Evolutionary conservation across 1,140 invertebrate genomes (phyloP).

Genomic region (Drosophila ironensis): DNA sequence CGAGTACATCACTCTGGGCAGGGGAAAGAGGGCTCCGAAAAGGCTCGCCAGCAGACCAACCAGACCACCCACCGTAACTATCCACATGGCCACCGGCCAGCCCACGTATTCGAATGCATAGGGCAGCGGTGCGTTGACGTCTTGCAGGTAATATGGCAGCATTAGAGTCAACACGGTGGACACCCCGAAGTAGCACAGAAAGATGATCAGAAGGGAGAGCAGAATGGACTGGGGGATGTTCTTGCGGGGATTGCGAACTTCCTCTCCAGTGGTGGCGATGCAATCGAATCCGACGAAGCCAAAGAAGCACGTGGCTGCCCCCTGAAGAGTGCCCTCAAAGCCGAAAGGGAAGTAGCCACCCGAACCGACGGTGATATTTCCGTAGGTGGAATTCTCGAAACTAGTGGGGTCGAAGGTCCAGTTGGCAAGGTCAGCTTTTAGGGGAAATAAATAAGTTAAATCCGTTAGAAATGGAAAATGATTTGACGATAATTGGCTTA

Average conservation of each 20-base stretch:
- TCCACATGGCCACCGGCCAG: constrained; percentile 87
- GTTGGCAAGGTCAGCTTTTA: constrained; percentile 63
- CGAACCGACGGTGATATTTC: constrained; percentile 60
- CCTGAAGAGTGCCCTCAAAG: constrained; percentile 86
- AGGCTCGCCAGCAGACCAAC: constrained; percentile 89
- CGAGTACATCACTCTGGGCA: constrained; percentile 92
- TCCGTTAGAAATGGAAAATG: background rate
- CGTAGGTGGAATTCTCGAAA: constrained; percentile 1
- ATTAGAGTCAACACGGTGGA: constrained; percentile 93
- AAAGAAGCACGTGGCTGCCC: constrained; percentile 96
- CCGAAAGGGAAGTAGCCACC: constrained; percentile 89
- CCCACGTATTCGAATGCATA: constrained; percentile 87
- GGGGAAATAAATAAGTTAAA: background rate
- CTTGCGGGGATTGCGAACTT: constrained; percentile 91
- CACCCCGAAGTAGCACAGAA: constrained; percentile 92
- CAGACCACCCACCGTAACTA: constrained; percentile 90
- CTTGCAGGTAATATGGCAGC: constrained; percentile 89
- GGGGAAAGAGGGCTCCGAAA: constrained; percentile 92
- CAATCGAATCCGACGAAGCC: constrained; percentile 98
- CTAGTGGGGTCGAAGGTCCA: constrained; percentile 43
- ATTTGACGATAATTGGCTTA: constrained; percentile 74
- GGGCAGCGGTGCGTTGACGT: constrained; percentile 88
- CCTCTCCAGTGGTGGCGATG: constrained; percentile 88
- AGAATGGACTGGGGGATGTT: constrained; percentile 94
- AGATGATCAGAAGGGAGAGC: constrained; percentile 89